Percentiles rank a stretch among this genome's conserved stretches.
phyloP scores from a whole-genome alignment of 2,113 vertebrate species.

The Pundamilia nyererei region DNA sequence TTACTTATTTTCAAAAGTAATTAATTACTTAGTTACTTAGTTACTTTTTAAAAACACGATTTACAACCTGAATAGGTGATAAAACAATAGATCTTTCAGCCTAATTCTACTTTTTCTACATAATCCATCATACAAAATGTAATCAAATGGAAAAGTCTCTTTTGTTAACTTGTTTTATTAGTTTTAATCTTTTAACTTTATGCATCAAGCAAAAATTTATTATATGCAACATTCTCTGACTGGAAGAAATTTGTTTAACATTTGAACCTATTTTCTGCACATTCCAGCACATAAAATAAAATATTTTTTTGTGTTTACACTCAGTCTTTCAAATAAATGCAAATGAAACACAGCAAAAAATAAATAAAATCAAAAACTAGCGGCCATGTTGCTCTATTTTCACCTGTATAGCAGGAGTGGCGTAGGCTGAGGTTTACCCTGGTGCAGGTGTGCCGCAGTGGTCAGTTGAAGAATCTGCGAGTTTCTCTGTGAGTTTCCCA shows the following conservation, averaged over 20 bases:
- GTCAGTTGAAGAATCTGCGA: too few relatives aligned
- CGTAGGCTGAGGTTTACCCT: too few relatives aligned
- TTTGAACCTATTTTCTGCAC: neutral
- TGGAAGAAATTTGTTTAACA: neutral
- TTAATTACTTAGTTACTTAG: neutral
- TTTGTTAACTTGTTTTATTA: neutral
- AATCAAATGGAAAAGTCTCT: neutral
- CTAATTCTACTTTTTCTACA: accelerated
- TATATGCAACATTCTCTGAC: accelerated
- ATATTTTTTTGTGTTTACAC: too few relatives aligned
- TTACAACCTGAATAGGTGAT: neutral
- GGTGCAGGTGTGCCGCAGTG: too few relatives aligned
- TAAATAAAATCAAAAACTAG: too few relatives aligned
- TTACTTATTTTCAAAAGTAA: neutral
- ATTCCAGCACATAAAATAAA: too few relatives aligned
- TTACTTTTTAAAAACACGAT: neutral
- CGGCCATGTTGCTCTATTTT: too few relatives aligned
- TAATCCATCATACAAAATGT: neutral
- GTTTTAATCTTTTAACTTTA: neutral
- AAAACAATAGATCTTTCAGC: accelerated
- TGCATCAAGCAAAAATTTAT: neutral
- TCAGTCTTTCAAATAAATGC: too few relatives aligned
- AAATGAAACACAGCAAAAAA: too few relatives aligned
- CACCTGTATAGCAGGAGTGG: too few relatives aligned
- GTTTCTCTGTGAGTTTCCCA: too few relatives aligned